Evolutionary conservation across 2,113 vertebrate species (phyloP).

Genomic region (Pituophis catenifer): DNA sequence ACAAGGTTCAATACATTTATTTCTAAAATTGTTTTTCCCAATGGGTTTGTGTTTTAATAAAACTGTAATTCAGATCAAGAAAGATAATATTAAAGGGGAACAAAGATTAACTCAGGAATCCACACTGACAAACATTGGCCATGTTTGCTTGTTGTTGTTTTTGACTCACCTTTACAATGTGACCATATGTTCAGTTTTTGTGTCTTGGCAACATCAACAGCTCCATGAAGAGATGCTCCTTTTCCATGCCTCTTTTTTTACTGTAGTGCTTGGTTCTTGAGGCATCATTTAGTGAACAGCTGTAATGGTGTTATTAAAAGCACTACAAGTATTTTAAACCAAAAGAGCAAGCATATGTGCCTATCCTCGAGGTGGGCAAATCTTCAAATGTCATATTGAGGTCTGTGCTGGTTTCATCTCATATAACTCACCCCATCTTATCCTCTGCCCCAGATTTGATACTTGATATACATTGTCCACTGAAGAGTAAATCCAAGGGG

Average conservation of each 20-base stretch:
- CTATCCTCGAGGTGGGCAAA: slow-evolving; percentile 59
- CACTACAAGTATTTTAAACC: slow-evolving; percentile 62
- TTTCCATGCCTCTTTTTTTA: slow-evolving; percentile 57
- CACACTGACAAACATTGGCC: slow-evolving; percentile 60
- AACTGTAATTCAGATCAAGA: slow-evolving; percentile 55
- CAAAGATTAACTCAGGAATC: slow-evolving; percentile 50
- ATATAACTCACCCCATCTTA: slow-evolving; percentile 50
- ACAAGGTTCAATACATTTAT: slow-evolving; percentile 44
- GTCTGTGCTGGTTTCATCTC: slow-evolving; percentile 48
- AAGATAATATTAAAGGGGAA: slow-evolving; percentile 40
- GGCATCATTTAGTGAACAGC: slow-evolving; percentile 65
- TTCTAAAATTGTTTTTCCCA: slow-evolving; percentile 61
- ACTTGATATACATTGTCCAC: slow-evolving; percentile 48
- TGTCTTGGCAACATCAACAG: slow-evolving; percentile 57
- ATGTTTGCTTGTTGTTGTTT: slow-evolving; percentile 43
- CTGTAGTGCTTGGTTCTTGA: slow-evolving; percentile 59
- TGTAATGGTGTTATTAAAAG: slow-evolving; percentile 70
- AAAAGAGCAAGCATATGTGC: slow-evolving; percentile 68
- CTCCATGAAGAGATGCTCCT: slow-evolving; percentile 46
- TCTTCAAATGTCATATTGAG: slow-evolving; percentile 59
- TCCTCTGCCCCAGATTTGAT: slow-evolving; percentile 58
- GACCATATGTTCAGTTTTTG: slow-evolving; percentile 64
- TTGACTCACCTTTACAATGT: slow-evolving; percentile 67
- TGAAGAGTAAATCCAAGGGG: slow-evolving; percentile 45
- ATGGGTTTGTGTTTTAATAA: slow-evolving; percentile 46